Conservation (phyloP, 2,113 vertebrate genomes). For the Recurvirostra avosetta region DNA sequence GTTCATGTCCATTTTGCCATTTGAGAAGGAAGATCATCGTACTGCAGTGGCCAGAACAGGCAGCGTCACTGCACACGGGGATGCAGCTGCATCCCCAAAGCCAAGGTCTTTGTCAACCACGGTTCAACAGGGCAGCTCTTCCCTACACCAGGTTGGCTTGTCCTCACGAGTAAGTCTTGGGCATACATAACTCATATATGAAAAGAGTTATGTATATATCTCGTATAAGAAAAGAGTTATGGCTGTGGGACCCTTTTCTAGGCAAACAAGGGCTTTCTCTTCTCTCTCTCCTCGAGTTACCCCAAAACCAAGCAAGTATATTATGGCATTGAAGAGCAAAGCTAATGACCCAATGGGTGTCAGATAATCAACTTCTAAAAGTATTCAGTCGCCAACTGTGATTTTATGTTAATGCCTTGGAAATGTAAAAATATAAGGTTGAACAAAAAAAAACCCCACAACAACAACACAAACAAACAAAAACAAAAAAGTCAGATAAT, state of each 20-base stretch:
- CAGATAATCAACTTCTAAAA: not conserved
- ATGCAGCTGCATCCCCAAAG: not conserved
- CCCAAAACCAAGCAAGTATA: not conserved
- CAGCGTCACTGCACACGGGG: too few species aligned
- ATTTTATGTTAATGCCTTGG: not conserved
- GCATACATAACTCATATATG: not conserved
- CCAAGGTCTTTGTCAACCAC: not conserved
- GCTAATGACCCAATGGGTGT: not conserved
- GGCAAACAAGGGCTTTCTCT: rapidly evolving
- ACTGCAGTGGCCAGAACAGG: not conserved
- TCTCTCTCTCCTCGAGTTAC: not conserved
- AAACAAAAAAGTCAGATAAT: not conserved
- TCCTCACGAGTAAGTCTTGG: not conserved
- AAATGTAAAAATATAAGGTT: not conserved
- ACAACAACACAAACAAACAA: too few species aligned
- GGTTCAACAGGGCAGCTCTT: not conserved
- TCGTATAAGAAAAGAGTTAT: not conserved
- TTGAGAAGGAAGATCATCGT: not conserved
- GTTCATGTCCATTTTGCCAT: not conserved
- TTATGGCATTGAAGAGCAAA: not conserved
- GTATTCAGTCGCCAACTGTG: not conserved
- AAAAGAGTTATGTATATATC: too few species aligned
- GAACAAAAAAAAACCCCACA: not conserved
- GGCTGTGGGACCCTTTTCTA: not conserved
- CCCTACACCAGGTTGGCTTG: not conserved